Base-by-base conservation (phyloP, 2,888 invertebrate species). In the Catocala sponsa region DNA sequence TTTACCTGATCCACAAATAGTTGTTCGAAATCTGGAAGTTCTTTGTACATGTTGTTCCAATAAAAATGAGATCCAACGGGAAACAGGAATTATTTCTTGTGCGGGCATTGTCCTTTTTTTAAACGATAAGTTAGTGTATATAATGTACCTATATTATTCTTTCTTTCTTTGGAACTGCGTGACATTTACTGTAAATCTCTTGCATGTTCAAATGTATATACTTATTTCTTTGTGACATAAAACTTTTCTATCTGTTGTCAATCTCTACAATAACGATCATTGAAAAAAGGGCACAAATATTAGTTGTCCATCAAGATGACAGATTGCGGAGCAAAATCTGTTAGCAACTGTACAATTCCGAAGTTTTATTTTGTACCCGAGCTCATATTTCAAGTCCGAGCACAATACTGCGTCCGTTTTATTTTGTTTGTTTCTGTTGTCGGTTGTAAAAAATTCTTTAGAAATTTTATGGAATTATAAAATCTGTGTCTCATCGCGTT, bases 371-470 rank as follows among this genome's bases (percentile, higher is more conserved):
- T 52, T 63, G 67, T 68, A 65, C 65, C 57, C 59, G 35, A 69
- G 69, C 76, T 79, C 81, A 82, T 85, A 85, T 85, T 85, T 85
- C 77, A 82, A 78, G 67, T 77, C 78, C 54, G 74, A 70, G 53
- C 70, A 81, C 78, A 83, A 79, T 80, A 74, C 72, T 59, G 65
- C 51, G 67, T 70, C 74, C 70, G 68, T 80, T 81, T 74, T 76
- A 78, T 81, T 82, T 78, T 71, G 66, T 74, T 69, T 79, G 71
- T 60, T 61, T 68, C 56, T 65, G 67, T 74, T 74, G 50, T 68
- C 68, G 62, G 61, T 62, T 52, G 65, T 62, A 46, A 70, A 71
- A 68, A 66, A 69, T 55, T 62, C 48, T 59, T 60, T 41, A 48
- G 11, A 55, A 62, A 65, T 49, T 46, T 50, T 50, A 41, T 2